These are phyloP conservation scores for Phalacrocorax aristotelis DNA, from an alignment of 2,113 vertebrate genomes.

Conservation along the genomic window DNA sequence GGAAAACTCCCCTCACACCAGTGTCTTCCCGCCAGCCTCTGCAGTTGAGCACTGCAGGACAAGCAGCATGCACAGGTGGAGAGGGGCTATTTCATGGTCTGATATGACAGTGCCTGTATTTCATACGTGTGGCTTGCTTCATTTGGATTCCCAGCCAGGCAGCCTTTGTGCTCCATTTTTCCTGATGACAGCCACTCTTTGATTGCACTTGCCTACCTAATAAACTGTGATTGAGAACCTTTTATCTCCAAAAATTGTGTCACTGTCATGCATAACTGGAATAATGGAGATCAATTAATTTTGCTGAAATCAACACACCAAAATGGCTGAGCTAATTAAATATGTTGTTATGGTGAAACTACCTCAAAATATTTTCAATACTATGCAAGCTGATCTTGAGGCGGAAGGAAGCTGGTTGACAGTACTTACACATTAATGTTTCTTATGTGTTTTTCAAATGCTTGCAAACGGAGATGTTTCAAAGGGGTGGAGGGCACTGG, in stretches of 20 bases:
- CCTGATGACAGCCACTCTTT: background rate
- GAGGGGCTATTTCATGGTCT: background rate
- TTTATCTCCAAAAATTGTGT: background rate
- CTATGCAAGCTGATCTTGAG: background rate
- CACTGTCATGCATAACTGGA: background rate
- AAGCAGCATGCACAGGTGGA: fast-evolving
- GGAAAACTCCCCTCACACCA: background rate
- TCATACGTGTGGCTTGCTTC: background rate
- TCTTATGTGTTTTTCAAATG: background rate
- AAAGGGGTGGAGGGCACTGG: fast-evolving
- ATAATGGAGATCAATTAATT: background rate
- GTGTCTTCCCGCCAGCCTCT: background rate
- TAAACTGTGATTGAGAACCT: background rate
- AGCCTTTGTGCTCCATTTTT: background rate
- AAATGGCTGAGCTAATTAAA: background rate
- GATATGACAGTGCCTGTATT: background rate
- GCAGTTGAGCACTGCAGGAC: fast-evolving
- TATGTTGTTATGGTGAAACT: background rate
- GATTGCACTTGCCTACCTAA: background rate
- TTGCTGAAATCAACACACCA: background rate
- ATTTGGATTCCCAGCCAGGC: background rate
- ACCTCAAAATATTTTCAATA: background rate
- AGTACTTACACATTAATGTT: background rate
- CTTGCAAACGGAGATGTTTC: fast-evolving
- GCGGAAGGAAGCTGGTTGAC: background rate